Percentiles rank a stretch among this genome's conserved stretches.
phyloP scores from a whole-genome alignment of 2,797 vertebrate species.

The Pelobates cultripes region DNA sequence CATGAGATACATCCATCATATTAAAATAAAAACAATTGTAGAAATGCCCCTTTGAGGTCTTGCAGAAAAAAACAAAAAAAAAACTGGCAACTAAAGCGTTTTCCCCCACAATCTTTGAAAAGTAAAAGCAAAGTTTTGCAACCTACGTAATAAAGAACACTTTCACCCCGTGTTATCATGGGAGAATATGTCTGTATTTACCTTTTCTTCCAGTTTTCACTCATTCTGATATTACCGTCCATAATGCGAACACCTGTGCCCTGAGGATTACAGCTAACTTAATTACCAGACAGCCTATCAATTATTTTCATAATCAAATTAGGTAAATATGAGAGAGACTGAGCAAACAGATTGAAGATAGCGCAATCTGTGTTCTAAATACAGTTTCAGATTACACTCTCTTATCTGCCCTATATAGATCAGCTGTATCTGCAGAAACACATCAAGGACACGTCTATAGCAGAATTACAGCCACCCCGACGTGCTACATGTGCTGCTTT shows the following conservation, averaged over 20 bases:
- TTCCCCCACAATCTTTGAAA: no score
- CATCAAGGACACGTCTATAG: constrained; percentile 23
- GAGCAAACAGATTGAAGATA: constrained; percentile 33
- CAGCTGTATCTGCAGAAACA: constrained; percentile 31
- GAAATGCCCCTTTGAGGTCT: no score
- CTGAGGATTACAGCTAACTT: constrained; percentile 43
- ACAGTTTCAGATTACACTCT: constrained; percentile 27
- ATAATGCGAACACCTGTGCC: constrained; percentile 42
- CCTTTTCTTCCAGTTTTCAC: constrained; percentile 1
- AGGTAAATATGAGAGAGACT: constrained; percentile 31
- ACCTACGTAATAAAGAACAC: no score
- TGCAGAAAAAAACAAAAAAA: no score
- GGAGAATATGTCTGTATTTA: constrained; percentile 4
- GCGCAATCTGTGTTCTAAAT: constrained; percentile 12
- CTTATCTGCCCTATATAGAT: constrained; percentile 40
- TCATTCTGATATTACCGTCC: not conserved
- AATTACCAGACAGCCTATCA: constrained; percentile 49
- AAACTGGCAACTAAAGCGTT: no score
- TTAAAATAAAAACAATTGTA: no score
- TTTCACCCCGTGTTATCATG: no score
- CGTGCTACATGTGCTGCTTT: constrained; percentile 10
- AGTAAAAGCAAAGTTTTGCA: no score
- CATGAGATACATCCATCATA: no score
- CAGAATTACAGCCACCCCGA: not conserved
- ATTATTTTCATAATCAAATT: constrained; percentile 48